Conservation (phyloP, 2,797 vertebrate genomes). For the Lutjanus argentimaculatus region DNA sequence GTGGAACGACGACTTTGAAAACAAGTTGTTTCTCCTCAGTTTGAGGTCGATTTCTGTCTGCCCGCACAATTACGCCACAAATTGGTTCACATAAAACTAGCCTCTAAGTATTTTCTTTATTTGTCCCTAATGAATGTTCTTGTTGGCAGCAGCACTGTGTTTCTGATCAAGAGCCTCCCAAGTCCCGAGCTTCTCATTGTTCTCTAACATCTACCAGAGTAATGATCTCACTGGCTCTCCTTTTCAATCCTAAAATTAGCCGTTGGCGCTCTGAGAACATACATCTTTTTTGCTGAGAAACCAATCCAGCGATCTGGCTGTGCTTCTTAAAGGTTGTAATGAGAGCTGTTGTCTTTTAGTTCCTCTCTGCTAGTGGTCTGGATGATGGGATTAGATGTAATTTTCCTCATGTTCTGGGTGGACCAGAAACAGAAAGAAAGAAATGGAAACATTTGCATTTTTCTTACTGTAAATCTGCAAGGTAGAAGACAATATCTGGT, state of each 20-base stretch:
- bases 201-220: constrained; percentile 80
- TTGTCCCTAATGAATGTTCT: constrained; percentile 84
- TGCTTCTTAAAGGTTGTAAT: constrained; percentile 63
- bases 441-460: constrained; percentile 49
- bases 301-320: constrained; percentile 68
- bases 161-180: constrained; percentile 76
- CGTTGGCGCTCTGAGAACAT: constrained; percentile 70
- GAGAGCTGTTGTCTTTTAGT: constrained; percentile 64
- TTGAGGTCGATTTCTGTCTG: constrained; percentile 74
- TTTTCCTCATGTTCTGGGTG: constrained; percentile 65
- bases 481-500: constrained; percentile 42
- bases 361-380: constrained; percentile 68
- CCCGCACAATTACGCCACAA: constrained; percentile 81
- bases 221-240: constrained; percentile 82
- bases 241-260: constrained; percentile 82
- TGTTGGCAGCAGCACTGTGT: constrained; percentile 73
- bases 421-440: constrained; percentile 28
- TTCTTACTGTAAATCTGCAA: constrained; percentile 39
- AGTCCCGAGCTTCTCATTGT: constrained; percentile 80
- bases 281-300: constrained; percentile 75
- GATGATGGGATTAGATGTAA: constrained; percentile 72
- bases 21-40: constrained; percentile 70
- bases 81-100: constrained; percentile 83
- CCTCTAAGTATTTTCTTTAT: constrained; percentile 85
- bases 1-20: constrained; percentile 66